These are phyloP conservation scores for Dinomys branickii DNA, from an alignment of 2,113 vertebrate species.

Conservation along the genomic window DNA sequence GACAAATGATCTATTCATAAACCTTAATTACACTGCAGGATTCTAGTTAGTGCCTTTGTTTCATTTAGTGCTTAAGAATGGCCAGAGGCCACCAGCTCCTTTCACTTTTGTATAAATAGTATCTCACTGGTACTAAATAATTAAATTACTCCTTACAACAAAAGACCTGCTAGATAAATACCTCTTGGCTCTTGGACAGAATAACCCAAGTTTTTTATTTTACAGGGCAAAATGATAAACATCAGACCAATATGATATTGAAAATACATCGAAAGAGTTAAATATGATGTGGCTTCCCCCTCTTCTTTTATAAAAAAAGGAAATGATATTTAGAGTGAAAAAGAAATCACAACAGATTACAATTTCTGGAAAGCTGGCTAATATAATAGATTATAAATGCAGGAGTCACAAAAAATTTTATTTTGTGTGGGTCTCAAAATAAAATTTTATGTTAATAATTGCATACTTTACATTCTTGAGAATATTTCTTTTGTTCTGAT, in stretches of 20 bases:
- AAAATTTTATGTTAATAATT: not conserved
- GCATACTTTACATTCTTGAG: not conserved
- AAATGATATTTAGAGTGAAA: constrained; percentile 40
- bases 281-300: not conserved
- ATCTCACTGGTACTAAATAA: constrained; percentile 7
- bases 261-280: not conserved
- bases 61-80: not conserved
- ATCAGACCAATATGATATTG: not conserved
- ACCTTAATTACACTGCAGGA: not conserved
- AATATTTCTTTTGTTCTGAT: constrained; percentile 23
- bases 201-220: not conserved
- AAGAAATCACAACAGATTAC: constrained; percentile 31
- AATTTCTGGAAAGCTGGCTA: constrained; percentile 25
- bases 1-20: constrained; percentile 30
- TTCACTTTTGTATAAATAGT: constrained; percentile 14
- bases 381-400: not conserved
- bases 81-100: not conserved
- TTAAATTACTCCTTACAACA: constrained; percentile 23
- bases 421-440: constrained; percentile 11
- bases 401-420: constrained; percentile 30
- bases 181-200: constrained; percentile 34
- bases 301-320: not conserved
- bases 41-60: constrained; percentile 38
- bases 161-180: not conserved
- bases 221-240: constrained; percentile 6